Evolutionary conservation across 2,797 vertebrate genomes (phyloP), one percentile per base, ranked within the genome.

Genomic region (Darevskia mixta): DNA sequence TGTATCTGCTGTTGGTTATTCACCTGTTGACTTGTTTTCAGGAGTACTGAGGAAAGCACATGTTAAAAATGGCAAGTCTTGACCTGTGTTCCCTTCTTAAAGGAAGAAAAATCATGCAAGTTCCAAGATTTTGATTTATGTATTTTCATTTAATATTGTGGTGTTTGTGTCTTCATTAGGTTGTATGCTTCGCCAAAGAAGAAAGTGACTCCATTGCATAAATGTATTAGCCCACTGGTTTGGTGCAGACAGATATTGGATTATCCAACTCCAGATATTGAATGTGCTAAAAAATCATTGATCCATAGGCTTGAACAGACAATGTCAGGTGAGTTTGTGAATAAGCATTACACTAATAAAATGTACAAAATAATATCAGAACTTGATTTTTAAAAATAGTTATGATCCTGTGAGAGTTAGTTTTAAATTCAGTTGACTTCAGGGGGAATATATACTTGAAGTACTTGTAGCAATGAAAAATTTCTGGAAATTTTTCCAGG

Each of bases 181-280:
- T 96, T 99, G 20, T 99, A 99, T 90, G 98, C 97, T 3, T 97
- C 97, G 96, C 97, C 98, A 38, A 99, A 99, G 97, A 97, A 98
- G 96, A 98, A 96, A 94, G 93, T 97, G 95, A 98, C 98, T 89
- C 98, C 98, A 66, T 88, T 98, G 88, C 98, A 99, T 95, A 99
- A 98, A 96, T 96, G 97, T 17, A 93, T 98, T 93, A 99, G 98
- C 95, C 99, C 99, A 0, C 96, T 99, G 11, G 98, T 98, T 95
- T 99, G 99, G 99, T 99, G 98, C 96, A 98, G 99, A 89, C 98
- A 99, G 93, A 98, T 98, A 87, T 94, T 99, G 92, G 99, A 99
- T 97, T 98, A 98, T 95, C 99, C 99, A 89, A 99, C 98, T 93
- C 98, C 99, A 92, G 98, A 99, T 85, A 98, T 99, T 96, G 99